These are phyloP conservation scores for Pelusios castaneus DNA, from an alignment of 2,113 vertebrate species.

Conservation along the genomic window DNA sequence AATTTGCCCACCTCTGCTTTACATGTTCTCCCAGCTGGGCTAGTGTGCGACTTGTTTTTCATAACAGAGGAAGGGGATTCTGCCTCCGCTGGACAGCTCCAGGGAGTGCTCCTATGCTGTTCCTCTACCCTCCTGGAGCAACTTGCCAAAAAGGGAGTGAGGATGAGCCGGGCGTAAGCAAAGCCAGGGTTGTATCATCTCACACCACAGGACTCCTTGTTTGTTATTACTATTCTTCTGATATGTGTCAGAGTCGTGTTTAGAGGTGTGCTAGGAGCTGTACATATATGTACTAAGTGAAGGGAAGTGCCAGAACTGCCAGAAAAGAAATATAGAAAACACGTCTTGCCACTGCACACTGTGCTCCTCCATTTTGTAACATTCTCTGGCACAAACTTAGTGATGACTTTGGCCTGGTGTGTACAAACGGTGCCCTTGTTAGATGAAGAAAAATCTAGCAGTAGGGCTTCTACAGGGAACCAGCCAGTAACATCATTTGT, in stretches of 20 bases:
- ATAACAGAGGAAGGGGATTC: neutral
- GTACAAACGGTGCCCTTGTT: neutral
- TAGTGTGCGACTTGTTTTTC: neutral
- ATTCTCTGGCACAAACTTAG: neutral
- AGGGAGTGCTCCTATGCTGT: neutral
- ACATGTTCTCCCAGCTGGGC: neutral
- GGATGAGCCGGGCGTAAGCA: neutral
- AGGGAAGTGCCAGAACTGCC: too few relatives aligned
- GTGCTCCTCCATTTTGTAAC: neutral
- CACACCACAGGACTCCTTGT: too few relatives aligned
- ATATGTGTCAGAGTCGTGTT: too few relatives aligned
- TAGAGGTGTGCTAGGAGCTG: neutral
- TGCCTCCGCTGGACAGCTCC: neutral
- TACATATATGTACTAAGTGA: neutral
- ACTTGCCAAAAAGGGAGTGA: neutral
- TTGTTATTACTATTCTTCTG: too few relatives aligned
- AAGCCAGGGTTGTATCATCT: neutral
- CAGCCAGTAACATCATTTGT: neutral
- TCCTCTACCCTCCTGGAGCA: neutral
- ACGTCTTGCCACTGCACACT: neutral
- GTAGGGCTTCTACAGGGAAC: neutral
- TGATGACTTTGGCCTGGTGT: neutral
- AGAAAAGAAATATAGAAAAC: neutral
- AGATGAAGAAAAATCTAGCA: neutral
- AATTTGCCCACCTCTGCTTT: too few relatives aligned